Evolutionary conservation across 2,797 vertebrate species (phyloP).

Genomic region (Tenualosa ilisha): DNA sequence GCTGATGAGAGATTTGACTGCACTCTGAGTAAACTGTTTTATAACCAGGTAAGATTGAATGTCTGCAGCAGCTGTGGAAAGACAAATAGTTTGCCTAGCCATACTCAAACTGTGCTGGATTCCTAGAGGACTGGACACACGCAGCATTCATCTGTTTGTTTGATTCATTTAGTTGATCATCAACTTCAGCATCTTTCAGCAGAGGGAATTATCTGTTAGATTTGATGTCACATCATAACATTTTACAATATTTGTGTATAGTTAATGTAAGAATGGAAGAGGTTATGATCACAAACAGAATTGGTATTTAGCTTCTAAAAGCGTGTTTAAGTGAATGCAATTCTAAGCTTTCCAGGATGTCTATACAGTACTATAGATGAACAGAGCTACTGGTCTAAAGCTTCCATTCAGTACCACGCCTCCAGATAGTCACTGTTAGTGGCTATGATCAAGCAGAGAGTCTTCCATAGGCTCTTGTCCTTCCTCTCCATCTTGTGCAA

Average conservation of each 20-base stretch:
- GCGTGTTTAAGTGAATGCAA: neutral
- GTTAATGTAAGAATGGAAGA: neutral
- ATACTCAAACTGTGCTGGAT: neutral
- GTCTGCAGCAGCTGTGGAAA: neutral
- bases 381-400: neutral
- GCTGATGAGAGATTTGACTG: neutral
- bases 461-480: neutral
- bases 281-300: neutral
- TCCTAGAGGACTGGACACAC: neutral
- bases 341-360: neutral
- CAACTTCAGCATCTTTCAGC: neutral
- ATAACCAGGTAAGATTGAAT: neutral
- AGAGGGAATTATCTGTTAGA: neutral
- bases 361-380: neutral
- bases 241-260: neutral
- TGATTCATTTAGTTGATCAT: neutral
- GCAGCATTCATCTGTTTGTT: neutral
- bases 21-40: no score
- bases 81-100: neutral
- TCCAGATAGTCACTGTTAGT: neutral
- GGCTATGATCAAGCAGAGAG: neutral
- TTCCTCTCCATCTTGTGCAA: neutral
- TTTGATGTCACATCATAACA: neutral
- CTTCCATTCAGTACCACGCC: neutral
- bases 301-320: no score